These are phyloP conservation scores for Carcina quercana DNA, from an alignment of 2,888 invertebrate species.

Conservation along the genomic window DNA sequence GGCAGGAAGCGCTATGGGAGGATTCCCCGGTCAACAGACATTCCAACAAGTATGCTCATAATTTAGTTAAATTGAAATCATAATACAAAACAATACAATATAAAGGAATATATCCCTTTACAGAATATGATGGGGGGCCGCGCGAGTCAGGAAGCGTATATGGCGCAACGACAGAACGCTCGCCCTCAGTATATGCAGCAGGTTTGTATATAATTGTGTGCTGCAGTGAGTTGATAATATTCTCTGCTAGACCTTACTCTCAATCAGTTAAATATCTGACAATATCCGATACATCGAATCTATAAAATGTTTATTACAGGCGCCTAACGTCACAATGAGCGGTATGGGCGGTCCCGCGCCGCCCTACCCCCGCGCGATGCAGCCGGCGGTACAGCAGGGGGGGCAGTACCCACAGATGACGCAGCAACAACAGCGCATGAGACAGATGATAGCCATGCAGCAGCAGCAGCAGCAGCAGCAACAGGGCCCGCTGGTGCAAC, in stretches of 20 bases:
- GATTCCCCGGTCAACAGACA: conserved; percentile 70
- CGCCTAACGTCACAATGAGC: conserved; percentile 91
- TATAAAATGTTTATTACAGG: no score
- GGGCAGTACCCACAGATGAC: conserved; percentile 76
- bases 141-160: conserved; percentile 71
- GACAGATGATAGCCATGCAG: conserved; percentile 81
- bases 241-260: no score
- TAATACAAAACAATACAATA: neutral
- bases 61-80: no score
- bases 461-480: conserved; percentile 77
- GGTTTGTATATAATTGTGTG: no score
- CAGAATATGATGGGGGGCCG: conserved; percentile 77
- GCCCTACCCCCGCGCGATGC: conserved; percentile 80
- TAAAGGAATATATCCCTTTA: conserved; percentile 27
- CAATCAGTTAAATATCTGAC: no score
- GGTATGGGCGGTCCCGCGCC: conserved; percentile 86
- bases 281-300: no score
- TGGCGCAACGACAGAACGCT: conserved; percentile 74
- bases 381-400: conserved; percentile 72
- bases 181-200: conserved; percentile 82
- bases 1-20: conserved; percentile 61
- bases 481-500: conserved; percentile 72
- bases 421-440: conserved; percentile 74
- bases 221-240: no score
- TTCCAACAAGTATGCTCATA: conserved; percentile 59